phyloP scores from a whole-genome alignment of 1,140 invertebrate species.

The Drosophila parabipectinata region DNA sequence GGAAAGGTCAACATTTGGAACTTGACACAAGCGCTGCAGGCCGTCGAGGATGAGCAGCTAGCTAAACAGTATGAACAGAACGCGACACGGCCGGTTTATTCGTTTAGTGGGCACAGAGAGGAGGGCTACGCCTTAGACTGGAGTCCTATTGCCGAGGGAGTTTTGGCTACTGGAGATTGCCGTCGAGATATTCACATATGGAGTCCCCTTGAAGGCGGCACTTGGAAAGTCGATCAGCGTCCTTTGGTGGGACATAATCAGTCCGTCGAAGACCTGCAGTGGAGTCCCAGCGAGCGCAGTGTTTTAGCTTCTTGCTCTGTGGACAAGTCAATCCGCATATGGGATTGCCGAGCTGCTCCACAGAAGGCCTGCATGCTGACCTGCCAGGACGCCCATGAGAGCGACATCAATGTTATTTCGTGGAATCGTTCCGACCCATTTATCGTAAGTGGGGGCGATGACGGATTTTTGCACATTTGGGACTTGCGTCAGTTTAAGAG shows the following conservation, averaged over 20 bases:
- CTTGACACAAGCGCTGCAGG: slow-evolving; percentile 91
- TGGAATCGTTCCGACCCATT: slow-evolving; percentile 98
- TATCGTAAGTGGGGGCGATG: slow-evolving; percentile 97
- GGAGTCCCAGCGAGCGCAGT: slow-evolving; percentile 98
- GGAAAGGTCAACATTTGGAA: slow-evolving; percentile 97
- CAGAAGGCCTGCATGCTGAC: slow-evolving; percentile 96
- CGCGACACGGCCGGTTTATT: slow-evolving; percentile 90
- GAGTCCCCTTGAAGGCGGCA: slow-evolving; percentile 89
- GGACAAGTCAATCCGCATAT: slow-evolving; percentile 95
- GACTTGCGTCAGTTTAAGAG: slow-evolving; percentile 95
- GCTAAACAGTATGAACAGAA: slow-evolving; percentile 87
- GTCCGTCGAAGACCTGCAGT: slow-evolving; percentile 99
- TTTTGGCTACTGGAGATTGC: slow-evolving; percentile 84
- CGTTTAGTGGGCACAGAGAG: slow-evolving; percentile 94
- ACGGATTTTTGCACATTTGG: slow-evolving; percentile 97
- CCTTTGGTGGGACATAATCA: slow-evolving; percentile 94
- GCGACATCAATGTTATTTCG: slow-evolving; percentile 98
- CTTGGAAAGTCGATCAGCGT: slow-evolving; percentile 95
- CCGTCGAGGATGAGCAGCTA: slow-evolving; percentile 89
- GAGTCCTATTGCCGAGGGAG: slow-evolving; percentile 91
- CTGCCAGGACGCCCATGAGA: slow-evolving; percentile 93
- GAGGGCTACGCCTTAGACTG: slow-evolving; percentile 99
- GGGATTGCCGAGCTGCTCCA: slow-evolving; percentile 94
- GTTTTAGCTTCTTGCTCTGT: slow-evolving; percentile 98
- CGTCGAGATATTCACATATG: slow-evolving; percentile 96